Evolutionary conservation across 2,888 invertebrate species (phyloP), one percentile per base, ranked within the genome.

Genomic region (Eupithecia insigniata): DNA sequence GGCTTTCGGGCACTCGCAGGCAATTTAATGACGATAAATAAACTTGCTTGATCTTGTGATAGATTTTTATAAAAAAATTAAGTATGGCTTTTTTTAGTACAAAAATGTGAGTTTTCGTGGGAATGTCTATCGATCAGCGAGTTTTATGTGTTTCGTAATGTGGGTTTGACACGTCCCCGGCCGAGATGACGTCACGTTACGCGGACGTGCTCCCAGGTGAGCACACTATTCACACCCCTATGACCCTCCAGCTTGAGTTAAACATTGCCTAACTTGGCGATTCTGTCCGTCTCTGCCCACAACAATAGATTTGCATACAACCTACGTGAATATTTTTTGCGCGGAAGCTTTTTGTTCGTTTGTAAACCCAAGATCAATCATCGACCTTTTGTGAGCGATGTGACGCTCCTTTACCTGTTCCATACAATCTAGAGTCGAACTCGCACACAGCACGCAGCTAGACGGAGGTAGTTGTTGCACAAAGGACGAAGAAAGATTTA

Each of bases 271-370:
- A 39, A 6, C 46, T n/a, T 30, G 18, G 28, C 10, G 51, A 18
- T 18, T 8, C 14, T 5, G 18, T 28, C n/a, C 30, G 28, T 62
- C 10, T 67, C 61, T 71, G n/a, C 36, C 66, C 34, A 65, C 39
- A 75, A 79, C 78, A 83, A 83, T 79, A 77, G 75, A 83, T 85
- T 85, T 85, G 85, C 85, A 85, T 85, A 84, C 82, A n/a, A n/a
- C n/a, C n/a, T 78, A 71, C 72, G 72, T 70, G 10, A n/a, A 62
- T 62, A 77, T 80, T 84, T 84, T 85, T 84, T 84, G 83, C 78
- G 77, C 79, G 79, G 73, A 82, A 79, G 74, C 79, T 84, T 84
- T 83, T 84, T 84, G 83, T 82, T 34, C 68, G 61, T 71, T 78
- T 74, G 65, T 70, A 74, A 79, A 74, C 72, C 78, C 76, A 76